These are phyloP conservation scores for Cirrhinus molitorella DNA, from an alignment of 2,797 vertebrate genomes.

Conservation along the genomic window DNA sequence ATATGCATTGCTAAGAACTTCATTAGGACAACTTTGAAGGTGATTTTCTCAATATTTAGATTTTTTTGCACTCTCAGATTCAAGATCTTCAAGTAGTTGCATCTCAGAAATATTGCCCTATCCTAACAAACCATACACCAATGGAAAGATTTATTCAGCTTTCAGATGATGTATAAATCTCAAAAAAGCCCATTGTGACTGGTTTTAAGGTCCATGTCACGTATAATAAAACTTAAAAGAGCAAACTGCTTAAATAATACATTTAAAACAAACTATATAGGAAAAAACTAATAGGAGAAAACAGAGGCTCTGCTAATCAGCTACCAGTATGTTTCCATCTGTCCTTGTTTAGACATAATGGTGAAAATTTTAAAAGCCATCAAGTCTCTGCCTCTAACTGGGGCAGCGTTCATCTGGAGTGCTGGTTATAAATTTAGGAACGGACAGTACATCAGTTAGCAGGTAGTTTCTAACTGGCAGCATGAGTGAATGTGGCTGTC, in stretches of 20 bases:
- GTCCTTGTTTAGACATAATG: neutral
- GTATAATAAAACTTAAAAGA: neutral
- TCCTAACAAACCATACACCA: too few relatives aligned
- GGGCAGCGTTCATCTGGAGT: conserved; percentile 1
- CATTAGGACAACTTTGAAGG: too few relatives aligned
- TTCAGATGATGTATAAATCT: too few relatives aligned
- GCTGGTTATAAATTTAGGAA: neutral
- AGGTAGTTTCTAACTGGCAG: conserved; percentile 17
- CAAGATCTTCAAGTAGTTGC: too few relatives aligned
- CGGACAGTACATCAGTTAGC: conserved; percentile 8
- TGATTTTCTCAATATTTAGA: too few relatives aligned
- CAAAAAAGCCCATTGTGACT: too few relatives aligned
- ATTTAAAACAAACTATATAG: neutral
- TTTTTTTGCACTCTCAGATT: too few relatives aligned
- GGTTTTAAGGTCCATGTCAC: too few relatives aligned
- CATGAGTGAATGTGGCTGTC: neutral
- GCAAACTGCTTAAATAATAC: neutral
- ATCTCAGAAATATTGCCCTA: too few relatives aligned
- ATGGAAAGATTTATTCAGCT: too few relatives aligned
- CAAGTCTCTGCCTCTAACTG: neutral
- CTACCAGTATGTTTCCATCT: neutral
- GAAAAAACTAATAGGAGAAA: neutral
- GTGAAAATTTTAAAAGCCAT: neutral
- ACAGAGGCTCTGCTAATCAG: neutral
- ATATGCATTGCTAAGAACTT: too few relatives aligned